These are phyloP conservation scores for Microctenopoma stevenorrisi DNA, from an alignment of 2,797 vertebrate genomes.

Conservation along the genomic window DNA sequence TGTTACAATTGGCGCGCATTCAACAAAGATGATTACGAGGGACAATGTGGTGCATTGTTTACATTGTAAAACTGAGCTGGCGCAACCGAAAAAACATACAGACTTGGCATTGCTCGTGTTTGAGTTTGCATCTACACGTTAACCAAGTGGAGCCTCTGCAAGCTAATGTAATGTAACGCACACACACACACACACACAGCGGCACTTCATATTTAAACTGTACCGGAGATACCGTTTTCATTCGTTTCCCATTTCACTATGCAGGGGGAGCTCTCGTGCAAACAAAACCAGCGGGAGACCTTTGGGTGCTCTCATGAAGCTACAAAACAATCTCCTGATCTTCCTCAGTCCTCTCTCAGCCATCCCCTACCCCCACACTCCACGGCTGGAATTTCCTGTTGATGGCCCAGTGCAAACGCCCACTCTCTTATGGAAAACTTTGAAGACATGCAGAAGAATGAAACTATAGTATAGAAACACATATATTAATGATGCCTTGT, in stretches of 20 bases:
- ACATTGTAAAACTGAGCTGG: too few species aligned
- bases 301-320: conserved; percentile 62
- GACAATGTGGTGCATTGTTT: too few species aligned
- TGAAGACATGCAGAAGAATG: conserved; percentile 60
- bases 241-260: conserved; percentile 24
- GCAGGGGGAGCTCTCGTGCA: conserved; percentile 40
- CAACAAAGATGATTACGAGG: too few species aligned
- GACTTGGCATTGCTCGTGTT: too few species aligned
- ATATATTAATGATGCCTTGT: conserved; percentile 40
- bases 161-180: too few species aligned
- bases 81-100: too few species aligned
- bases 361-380: conserved; percentile 67
- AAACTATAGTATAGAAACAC: conserved; percentile 46
- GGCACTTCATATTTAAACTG: too few species aligned
- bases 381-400: conserved; percentile 85
- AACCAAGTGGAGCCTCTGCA: too few species aligned
- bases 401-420: conserved; percentile 77
- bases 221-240: background rate
- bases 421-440: conserved; percentile 74
- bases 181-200: too few species aligned
- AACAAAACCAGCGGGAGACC: conserved; percentile 47
- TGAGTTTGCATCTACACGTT: too few species aligned
- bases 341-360: conserved; percentile 55
- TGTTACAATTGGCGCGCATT: too few species aligned
- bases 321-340: conserved; percentile 64